A percentile compares a stretch with the other conserved stretches of the same genome.
These are phyloP conservation scores for Metallyticus violacea DNA, from an alignment of 2,888 invertebrate species.

Conservation along the genomic window DNA sequence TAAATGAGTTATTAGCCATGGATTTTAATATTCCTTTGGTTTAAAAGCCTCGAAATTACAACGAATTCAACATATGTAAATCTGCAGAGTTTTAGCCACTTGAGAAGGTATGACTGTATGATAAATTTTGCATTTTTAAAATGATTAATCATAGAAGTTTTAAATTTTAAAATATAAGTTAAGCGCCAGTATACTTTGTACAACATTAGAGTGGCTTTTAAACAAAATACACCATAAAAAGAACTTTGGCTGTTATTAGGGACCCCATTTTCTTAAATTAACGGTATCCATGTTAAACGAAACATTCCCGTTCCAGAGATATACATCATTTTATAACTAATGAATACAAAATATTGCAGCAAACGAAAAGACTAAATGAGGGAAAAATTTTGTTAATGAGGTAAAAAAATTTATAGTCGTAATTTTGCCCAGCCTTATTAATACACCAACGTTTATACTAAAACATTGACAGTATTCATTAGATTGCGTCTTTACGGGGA, in stretches of 20 bases:
- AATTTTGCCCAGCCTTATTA: conserved; percentile 28
- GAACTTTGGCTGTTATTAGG: not conserved
- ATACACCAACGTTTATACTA: conserved; percentile 32
- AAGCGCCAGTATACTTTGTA: not conserved
- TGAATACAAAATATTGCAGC: not conserved
- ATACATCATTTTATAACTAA: not conserved
- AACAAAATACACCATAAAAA: not conserved
- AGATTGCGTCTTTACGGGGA: not conserved
- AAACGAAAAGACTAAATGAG: not conserved
- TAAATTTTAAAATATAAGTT: not conserved
- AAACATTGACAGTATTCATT: conserved; percentile 24
- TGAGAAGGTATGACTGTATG: not conserved
- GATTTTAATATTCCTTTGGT: too few species aligned
- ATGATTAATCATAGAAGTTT: too few species aligned
- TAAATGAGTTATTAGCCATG: too few species aligned
- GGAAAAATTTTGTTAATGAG: too few species aligned
- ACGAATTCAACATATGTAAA: not conserved
- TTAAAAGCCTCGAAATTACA: not conserved
- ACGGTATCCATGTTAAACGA: not conserved
- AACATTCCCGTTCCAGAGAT: not conserved
- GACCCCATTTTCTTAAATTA: not conserved
- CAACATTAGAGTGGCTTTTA: not conserved
- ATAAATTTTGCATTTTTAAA: too few species aligned
- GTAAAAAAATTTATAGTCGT: conserved; percentile 8
- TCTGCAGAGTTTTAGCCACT: too few species aligned